Evolutionary conservation across 2,888 invertebrate species (phyloP), one percentile per base, ranked within the genome.

Genomic region (Drosophila flavopinicola): DNA sequence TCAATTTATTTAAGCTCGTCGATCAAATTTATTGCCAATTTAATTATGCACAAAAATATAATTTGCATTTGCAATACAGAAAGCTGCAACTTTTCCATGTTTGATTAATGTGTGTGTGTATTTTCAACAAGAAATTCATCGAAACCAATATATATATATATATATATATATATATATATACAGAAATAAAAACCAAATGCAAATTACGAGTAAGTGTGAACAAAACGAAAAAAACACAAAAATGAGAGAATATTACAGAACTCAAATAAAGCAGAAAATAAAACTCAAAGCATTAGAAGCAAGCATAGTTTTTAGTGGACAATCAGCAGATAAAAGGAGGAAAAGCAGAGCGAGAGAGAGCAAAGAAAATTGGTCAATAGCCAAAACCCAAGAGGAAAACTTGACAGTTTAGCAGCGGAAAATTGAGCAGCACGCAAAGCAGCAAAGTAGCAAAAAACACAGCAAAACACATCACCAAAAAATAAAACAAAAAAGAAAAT

Each of bases 241-340:
- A 35, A 9, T 1, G 6, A 10, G 11, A 9, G 42, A 27, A 27
- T 48, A 56, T 47, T 57, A 58, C 35, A 27, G 15, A 71, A 67
- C 44, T 60, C 52, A 53, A 54, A 57, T 59, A 60, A 42, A 68
- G 52, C 44, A 58, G 30, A 45, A 44, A 37, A 48, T 41, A 44
- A 53, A 65, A 53, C 49, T 49, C 37, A 54, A 45, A 64, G 66
- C 64, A 76, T 65, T 54, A 56, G 68, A 67, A 74, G 70, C 72
- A 75, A 83, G 72, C 78, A 80, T 84, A 84, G 83, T 84, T 84
- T 77, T 84, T 84, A 84, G 83, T 85, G 83, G 83, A 84, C 83
- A 84, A 84, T 84, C 83, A 84, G 83, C 78, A 77, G 66, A 75
- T 63, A 64, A 78, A 68, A 33, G 58, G 56, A 51, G 30, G 32